These are phyloP conservation scores for Drosophila bocki DNA, from an alignment of 1,140 invertebrate genomes.

Conservation along the genomic window DNA sequence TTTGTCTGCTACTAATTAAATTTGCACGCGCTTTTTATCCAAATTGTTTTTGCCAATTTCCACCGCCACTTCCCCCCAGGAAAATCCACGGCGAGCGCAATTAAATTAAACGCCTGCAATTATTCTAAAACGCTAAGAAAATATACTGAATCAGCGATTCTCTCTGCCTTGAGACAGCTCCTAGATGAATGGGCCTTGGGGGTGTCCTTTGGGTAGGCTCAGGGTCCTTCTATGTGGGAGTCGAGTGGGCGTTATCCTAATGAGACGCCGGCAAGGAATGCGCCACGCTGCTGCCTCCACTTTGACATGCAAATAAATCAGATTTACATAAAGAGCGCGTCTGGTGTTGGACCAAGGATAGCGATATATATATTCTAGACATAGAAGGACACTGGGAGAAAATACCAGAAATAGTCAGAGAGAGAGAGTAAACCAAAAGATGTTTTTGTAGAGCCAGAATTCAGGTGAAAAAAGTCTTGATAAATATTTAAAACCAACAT, in stretches of 20 bases:
- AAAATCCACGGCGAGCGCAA: slow-evolving; percentile 71
- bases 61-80: background rate
- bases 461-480: background rate
- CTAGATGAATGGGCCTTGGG: slow-evolving; percentile 32
- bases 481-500: background rate
- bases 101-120: slow-evolving; percentile 83
- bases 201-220: background rate
- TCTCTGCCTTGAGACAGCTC: slow-evolving; percentile 8
- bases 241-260: slow-evolving; percentile 40
- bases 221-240: background rate
- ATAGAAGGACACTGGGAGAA: slow-evolving; percentile 1
- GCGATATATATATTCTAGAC: slow-evolving; percentile 47
- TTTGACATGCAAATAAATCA: slow-evolving; percentile 85
- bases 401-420: background rate
- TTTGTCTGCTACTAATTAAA: slow-evolving; percentile 77
- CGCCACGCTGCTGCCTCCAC: slow-evolving; percentile 44
- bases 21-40: slow-evolving; percentile 70
- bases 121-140: slow-evolving; percentile 75
- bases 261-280: slow-evolving; percentile 51
- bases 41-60: slow-evolving; percentile 66
- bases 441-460: background rate
- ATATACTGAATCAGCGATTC: slow-evolving; percentile 60
- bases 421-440: no score
- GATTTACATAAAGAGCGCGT: slow-evolving; percentile 75
- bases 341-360: slow-evolving; percentile 14